phyloP scores from a whole-genome alignment of 92 coral and sea anemone genomes.

The Palythoa heliodiscus region DNA sequence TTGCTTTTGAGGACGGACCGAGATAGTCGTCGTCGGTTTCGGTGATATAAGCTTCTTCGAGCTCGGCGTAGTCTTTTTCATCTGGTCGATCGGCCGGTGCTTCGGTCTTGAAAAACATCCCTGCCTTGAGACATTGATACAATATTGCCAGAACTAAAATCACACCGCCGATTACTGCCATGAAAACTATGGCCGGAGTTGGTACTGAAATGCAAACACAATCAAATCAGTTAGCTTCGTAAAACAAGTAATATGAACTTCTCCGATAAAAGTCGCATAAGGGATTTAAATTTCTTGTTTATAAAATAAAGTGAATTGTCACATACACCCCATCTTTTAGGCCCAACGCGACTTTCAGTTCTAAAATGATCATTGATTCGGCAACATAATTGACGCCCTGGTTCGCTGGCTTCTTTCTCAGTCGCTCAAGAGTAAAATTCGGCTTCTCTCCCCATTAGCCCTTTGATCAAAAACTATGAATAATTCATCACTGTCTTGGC shows the following conservation, averaged over 20 bases:
- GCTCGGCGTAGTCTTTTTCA: constrained; percentile 90
- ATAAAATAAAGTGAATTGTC: background rate
- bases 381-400: constrained; percentile 35
- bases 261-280: background rate
- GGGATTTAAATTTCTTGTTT: background rate
- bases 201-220: constrained; percentile 82
- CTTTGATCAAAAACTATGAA: constrained; percentile 45
- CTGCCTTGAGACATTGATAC: constrained; percentile 96
- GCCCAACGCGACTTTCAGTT: constrained; percentile 25
- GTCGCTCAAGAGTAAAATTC: constrained; percentile 42
- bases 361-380: constrained; percentile 36
- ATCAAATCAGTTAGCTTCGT: constrained; percentile 32
- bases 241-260: constrained; percentile 11
- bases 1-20: constrained; percentile 93
- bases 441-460: constrained; percentile 47
- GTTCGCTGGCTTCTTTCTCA: constrained; percentile 34
- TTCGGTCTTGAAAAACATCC: constrained; percentile 95
- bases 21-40: constrained; percentile 97
- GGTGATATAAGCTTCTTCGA: constrained; percentile 93
- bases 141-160: constrained; percentile 85
- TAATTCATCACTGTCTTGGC: constrained; percentile 28
- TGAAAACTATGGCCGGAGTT: constrained; percentile 98
- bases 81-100: constrained; percentile 95
- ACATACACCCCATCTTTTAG: constrained; percentile 42
- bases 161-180: constrained; percentile 98